A percentile compares a stretch with the other conserved stretches of the same genome.
Conservation (phyloP, 2,888 invertebrate species). For the Scaptomyza cyrtandrae region DNA sequence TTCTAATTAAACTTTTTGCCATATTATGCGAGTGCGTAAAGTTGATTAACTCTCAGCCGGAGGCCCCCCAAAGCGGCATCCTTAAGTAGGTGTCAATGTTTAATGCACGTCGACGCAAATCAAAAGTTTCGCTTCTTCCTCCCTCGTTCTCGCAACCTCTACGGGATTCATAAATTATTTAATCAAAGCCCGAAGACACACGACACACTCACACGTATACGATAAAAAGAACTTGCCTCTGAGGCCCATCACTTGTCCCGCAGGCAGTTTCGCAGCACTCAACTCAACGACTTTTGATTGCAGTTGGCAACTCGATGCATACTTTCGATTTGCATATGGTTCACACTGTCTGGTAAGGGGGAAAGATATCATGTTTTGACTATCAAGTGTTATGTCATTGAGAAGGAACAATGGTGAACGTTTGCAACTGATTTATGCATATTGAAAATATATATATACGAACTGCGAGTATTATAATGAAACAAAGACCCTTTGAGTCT, state of each 20-base stretch:
- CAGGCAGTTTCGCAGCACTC: not conserved
- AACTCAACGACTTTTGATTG: not conserved
- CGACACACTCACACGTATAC: conserved; percentile 14
- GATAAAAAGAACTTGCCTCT: conserved; percentile 24
- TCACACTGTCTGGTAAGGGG: conserved; percentile 5
- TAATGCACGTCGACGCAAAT: conserved; percentile 55
- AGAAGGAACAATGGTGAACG: not conserved
- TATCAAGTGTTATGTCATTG: conserved; percentile 41
- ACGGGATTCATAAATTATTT: conserved; percentile 52
- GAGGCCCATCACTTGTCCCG: not conserved
- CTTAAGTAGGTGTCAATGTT: conserved; percentile 68
- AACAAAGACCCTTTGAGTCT: too few relatives aligned
- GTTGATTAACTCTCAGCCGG: conserved; percentile 70
- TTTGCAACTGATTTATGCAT: too few relatives aligned
- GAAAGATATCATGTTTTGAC: conserved; percentile 8
- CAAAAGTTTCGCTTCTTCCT: conserved; percentile 11
- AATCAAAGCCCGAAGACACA: conserved; percentile 20
- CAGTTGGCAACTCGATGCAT: conserved; percentile 26
- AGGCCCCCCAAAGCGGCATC: conserved; percentile 5
- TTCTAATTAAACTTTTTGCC: conserved; percentile 78
- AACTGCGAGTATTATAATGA: too few relatives aligned
- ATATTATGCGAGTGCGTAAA: conserved; percentile 72
- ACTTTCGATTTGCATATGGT: conserved; percentile 37
- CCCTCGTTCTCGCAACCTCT: not conserved
- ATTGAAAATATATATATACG: too few relatives aligned